A percentile compares a stretch with the other conserved stretches of the same genome.
These are phyloP conservation scores for Ceyx melanurus DNA, from an alignment of 2,113 vertebrate species.

Conservation along the genomic window DNA sequence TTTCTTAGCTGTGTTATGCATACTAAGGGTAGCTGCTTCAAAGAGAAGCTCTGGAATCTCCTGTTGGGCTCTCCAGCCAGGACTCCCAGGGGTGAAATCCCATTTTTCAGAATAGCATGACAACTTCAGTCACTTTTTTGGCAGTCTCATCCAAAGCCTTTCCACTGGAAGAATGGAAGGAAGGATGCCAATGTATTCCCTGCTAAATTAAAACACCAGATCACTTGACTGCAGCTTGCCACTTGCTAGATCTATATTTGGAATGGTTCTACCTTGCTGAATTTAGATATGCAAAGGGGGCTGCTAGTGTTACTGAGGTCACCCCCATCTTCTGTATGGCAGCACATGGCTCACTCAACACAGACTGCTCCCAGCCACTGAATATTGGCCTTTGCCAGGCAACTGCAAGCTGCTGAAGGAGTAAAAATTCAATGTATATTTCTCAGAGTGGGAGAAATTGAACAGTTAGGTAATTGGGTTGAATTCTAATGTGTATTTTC, in stretches of 20 bases:
- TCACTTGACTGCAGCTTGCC: neutral
- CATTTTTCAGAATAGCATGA: neutral
- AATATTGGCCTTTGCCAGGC: neutral
- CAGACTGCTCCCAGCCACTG: neutral
- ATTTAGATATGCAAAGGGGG: slow-evolving; percentile 6
- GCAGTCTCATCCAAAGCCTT: neutral
- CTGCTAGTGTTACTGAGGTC: neutral
- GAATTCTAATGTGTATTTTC: neutral
- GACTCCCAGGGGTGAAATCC: neutral
- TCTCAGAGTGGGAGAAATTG: neutral
- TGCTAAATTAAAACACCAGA: neutral
- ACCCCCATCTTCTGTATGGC: neutral
- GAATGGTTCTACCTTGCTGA: neutral
- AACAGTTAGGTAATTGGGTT: neutral
- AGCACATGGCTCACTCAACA: neutral
- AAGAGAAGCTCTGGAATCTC: neutral
- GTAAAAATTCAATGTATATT: neutral
- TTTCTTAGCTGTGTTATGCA: neutral
- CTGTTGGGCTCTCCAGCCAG: neutral
- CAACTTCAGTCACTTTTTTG: neutral
- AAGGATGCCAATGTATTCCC: neutral
- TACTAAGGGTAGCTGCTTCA: neutral
- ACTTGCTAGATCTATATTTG: neutral
- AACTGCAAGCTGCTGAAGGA: neutral
- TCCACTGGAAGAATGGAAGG: neutral